Evolutionary conservation across 2,113 vertebrate genomes (phyloP).

Genomic region (Muntiacus reevesi): DNA sequence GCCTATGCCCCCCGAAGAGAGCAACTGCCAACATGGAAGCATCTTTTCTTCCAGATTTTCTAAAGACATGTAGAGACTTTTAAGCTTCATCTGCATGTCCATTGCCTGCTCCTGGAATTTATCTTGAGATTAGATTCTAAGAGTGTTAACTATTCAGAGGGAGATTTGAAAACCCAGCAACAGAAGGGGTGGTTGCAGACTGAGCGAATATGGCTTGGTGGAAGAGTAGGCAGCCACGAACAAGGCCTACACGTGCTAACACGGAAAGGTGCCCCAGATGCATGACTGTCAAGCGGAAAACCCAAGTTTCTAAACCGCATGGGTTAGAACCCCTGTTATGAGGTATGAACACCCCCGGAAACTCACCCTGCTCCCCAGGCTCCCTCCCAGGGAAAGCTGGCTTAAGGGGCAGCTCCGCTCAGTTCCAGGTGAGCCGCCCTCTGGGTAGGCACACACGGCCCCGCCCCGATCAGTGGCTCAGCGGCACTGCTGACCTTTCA

Average conservation of each 20-base stretch:
- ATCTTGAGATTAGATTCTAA: background rate
- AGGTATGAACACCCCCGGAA: background rate
- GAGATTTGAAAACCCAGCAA: background rate
- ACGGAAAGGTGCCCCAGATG: background rate
- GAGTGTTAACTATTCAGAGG: background rate
- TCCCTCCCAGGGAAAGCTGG: background rate
- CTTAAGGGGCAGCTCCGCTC: background rate
- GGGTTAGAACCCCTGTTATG: background rate
- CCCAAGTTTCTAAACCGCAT: background rate
- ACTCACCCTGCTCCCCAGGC: background rate
- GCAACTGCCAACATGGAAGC: background rate
- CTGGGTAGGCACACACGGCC: background rate
- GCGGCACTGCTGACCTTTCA: background rate
- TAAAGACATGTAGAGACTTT: background rate
- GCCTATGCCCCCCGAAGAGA: background rate
- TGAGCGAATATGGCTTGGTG: background rate
- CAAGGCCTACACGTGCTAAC: background rate
- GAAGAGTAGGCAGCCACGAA: background rate
- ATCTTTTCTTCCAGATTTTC: background rate
- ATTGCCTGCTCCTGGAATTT: background rate
- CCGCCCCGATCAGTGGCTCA: background rate
- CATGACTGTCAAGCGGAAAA: background rate
- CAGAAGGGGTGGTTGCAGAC: background rate
- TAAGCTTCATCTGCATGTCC: background rate
- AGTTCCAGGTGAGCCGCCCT: background rate